Conservation (phyloP, 37 sponge, comb jelly and placozoan species). For the Tethya wilhelma region DNA sequence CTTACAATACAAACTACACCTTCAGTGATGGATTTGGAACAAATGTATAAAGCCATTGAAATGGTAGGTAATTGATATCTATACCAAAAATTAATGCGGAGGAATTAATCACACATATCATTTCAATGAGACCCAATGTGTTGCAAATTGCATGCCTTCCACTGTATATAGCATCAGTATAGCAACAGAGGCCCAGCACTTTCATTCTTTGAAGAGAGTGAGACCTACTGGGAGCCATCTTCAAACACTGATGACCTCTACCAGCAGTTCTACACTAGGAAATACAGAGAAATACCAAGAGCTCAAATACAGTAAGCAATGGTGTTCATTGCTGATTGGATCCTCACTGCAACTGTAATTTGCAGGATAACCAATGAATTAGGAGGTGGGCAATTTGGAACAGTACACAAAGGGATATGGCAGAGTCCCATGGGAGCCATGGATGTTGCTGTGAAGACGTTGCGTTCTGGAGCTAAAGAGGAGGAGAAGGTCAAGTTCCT, state of each 20-base stretch:
- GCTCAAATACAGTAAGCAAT: conserved; percentile 47
- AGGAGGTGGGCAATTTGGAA: conserved; percentile 71
- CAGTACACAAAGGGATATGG: conserved; percentile 48
- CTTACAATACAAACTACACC: too few relatives aligned
- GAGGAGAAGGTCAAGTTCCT: conserved; percentile 68
- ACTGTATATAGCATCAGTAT: too few relatives aligned
- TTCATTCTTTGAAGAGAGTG: conserved; percentile 38
- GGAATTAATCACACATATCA: background rate
- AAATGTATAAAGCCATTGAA: too few relatives aligned
- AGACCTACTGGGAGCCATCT: conserved; percentile 50
- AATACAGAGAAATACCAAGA: conserved; percentile 46
- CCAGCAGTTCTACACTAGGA: conserved; percentile 40
- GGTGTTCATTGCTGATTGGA: too few relatives aligned
- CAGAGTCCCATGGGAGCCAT: background rate
- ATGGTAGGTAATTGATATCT: too few relatives aligned
- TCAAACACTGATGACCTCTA: conserved; percentile 22
- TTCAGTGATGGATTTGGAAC: too few relatives aligned
- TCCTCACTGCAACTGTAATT: too few relatives aligned
- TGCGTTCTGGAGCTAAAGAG: conserved; percentile 27
- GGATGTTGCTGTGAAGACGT: conserved; percentile 62
- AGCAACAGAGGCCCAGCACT: too few relatives aligned
- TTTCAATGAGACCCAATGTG: too few relatives aligned
- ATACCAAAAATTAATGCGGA: background rate
- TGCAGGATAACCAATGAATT: conserved; percentile 35
- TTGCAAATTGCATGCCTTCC: too few relatives aligned